phyloP scores from a whole-genome alignment of 2,888 invertebrate species.

The Synergus japonicus region DNA sequence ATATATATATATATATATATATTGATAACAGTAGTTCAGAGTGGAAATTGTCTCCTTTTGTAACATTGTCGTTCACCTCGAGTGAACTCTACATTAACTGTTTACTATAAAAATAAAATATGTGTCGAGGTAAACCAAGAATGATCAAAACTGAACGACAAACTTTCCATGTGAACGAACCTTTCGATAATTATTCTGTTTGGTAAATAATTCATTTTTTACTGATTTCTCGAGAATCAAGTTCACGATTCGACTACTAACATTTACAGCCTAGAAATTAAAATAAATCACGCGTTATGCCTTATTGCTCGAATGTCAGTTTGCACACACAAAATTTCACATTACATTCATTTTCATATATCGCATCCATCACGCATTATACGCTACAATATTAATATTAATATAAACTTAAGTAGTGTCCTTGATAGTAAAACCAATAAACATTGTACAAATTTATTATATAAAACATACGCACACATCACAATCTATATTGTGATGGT shows the following conservation, averaged over 20 bases:
- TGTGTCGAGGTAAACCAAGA: slow-evolving; percentile 38
- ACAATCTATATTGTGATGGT: slow-evolving; percentile 1
- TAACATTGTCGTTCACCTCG: slow-evolving; percentile 36
- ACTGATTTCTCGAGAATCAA: slow-evolving; percentile 30
- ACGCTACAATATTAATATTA: slow-evolving; percentile 14
- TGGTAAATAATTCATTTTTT: background rate
- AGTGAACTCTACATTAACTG: slow-evolving; percentile 23
- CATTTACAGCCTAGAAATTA: slow-evolving; percentile 20
- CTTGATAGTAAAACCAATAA: slow-evolving; percentile 11
- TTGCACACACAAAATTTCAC: slow-evolving; percentile 1
- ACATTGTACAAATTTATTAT: slow-evolving; percentile 19
- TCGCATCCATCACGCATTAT: background rate
- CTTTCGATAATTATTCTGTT: slow-evolving; percentile 4
- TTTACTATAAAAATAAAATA: slow-evolving; percentile 32
- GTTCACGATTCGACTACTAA: slow-evolving; percentile 11
- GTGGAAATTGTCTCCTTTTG: slow-evolving; percentile 26
- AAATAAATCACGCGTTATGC: slow-evolving; percentile 20
- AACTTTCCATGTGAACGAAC: slow-evolving; percentile 3
- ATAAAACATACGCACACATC: slow-evolving; percentile 13
- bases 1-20: no score
- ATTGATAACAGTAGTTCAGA: slow-evolving; percentile 10
- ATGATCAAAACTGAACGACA: slow-evolving; percentile 24
- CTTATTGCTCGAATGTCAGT: background rate
- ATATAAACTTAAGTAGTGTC: slow-evolving; percentile 20
- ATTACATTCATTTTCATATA: slow-evolving; percentile 16